Percentiles rank a stretch among this genome's conserved stretches.
These are phyloP conservation scores for Frankliniella intonsa DNA, from an alignment of 2,888 invertebrate species.

Conservation along the genomic window DNA sequence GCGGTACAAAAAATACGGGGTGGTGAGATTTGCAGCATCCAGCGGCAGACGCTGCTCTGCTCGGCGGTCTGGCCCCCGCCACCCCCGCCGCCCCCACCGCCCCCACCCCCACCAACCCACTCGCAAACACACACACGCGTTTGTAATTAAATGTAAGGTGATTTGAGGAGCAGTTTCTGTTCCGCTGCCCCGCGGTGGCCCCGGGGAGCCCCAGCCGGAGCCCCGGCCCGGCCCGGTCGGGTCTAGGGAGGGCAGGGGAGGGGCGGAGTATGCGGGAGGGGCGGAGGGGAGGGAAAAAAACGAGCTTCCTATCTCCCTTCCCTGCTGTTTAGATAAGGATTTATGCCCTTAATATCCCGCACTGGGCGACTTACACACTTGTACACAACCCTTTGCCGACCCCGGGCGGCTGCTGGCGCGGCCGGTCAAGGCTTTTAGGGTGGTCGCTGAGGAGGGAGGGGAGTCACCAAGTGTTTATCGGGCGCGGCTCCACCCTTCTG, in stretches of 20 bases:
- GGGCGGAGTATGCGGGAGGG: too few relatives aligned
- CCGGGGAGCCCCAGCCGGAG: too few relatives aligned
- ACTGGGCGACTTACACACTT: slow-evolving; percentile 15
- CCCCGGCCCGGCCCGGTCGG: too few relatives aligned
- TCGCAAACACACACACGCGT: too few relatives aligned
- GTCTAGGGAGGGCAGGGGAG: too few relatives aligned
- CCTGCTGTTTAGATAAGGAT: slow-evolving; percentile 19
- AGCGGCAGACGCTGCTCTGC: neutral
- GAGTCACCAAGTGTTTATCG: too few relatives aligned
- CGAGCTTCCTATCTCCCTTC: neutral
- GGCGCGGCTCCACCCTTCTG: too few relatives aligned
- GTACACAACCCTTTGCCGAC: slow-evolving; percentile 8
- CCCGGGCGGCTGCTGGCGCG: too few relatives aligned
- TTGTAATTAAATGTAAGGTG: too few relatives aligned
- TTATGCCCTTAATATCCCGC: slow-evolving; percentile 22
- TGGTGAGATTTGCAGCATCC: neutral
- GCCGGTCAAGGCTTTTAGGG: too few relatives aligned
- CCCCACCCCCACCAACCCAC: neutral
- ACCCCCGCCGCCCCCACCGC: neutral
- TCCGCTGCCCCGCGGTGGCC: too few relatives aligned
- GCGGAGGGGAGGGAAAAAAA: neutral
- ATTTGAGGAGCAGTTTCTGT: too few relatives aligned
- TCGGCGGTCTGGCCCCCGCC: neutral
- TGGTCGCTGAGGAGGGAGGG: neutral
- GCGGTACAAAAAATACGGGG: neutral